These are phyloP conservation scores for Syngnathus scovelli DNA, from an alignment of 2,113 vertebrate genomes.

Conservation along the genomic window DNA sequence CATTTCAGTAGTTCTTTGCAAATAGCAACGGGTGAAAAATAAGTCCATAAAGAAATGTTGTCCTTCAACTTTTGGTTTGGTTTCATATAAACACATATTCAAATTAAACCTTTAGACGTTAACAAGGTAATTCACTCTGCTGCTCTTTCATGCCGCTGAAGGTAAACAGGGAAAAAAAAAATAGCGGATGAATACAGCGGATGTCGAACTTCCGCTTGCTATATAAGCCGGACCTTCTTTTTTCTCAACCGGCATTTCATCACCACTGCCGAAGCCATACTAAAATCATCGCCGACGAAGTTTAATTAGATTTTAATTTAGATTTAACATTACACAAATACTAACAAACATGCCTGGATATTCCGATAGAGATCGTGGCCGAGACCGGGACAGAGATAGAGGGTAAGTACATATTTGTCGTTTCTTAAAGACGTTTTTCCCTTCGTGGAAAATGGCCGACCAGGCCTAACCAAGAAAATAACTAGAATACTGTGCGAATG, in stretches of 20 bases:
- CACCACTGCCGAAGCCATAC: constrained; percentile 17
- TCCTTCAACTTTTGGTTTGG: background rate
- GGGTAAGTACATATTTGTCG: constrained; percentile 64
- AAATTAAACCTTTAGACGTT: background rate
- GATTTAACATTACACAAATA: constrained; percentile 37
- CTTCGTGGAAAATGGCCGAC: constrained; percentile 32
- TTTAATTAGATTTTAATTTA: constrained; percentile 29
- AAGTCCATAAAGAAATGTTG: background rate
- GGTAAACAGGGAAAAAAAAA: background rate
- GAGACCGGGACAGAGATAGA: constrained; percentile 87
- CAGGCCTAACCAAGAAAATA: background rate
- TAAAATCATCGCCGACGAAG: background rate
- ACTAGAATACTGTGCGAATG: background rate
- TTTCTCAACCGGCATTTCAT: constrained; percentile 63
- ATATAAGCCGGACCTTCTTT: constrained; percentile 60
- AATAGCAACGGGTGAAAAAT: background rate
- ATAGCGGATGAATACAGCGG: constrained; percentile 57
- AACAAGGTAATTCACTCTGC: background rate
- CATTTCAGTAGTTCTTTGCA: background rate
- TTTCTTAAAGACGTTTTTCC: background rate
- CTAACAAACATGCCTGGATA: constrained; percentile 83
- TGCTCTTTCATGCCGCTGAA: background rate
- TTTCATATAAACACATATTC: background rate
- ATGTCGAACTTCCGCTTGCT: constrained; percentile 37
- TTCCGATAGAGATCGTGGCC: constrained; percentile 89